These are phyloP conservation scores for Pseudochirops cupreus DNA, from an alignment of 2,797 vertebrate species.

Conservation along the genomic window DNA sequence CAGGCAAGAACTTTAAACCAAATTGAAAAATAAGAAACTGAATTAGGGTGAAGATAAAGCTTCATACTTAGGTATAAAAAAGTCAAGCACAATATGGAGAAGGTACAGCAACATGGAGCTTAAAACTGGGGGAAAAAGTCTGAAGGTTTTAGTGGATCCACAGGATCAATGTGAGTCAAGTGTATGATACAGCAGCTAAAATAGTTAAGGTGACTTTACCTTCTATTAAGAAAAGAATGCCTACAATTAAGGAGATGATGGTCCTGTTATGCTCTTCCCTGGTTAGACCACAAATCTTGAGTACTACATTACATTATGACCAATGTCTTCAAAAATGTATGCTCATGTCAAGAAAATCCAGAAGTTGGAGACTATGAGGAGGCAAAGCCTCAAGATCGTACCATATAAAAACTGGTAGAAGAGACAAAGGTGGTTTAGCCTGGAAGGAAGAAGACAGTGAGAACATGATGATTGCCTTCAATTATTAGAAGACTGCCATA, in stretches of 20 bases:
- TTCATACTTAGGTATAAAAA: not conserved
- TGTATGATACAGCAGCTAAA: not conserved
- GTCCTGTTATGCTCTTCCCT: not conserved
- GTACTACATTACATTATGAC: not conserved
- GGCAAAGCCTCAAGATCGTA: not conserved
- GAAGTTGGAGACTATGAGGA: not conserved
- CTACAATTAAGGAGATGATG: not conserved
- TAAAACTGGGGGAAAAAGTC: not conserved
- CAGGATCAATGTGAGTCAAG: not conserved
- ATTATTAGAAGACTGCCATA: not conserved
- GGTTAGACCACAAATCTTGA: not conserved
- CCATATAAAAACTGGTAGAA: not conserved
- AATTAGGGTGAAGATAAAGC: not conserved
- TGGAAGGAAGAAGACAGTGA: not conserved
- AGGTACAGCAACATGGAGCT: not conserved
- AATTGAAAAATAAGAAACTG: not conserved
- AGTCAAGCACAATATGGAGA: not conserved
- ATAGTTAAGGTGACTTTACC: not conserved
- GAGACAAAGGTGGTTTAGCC: not conserved
- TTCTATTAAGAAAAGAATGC: not conserved
- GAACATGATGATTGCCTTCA: not conserved
- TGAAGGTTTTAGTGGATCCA: not conserved
- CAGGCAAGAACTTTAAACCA: not conserved
- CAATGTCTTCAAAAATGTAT: not conserved
- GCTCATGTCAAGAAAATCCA: not conserved